phyloP scores from a whole-genome alignment of 37 sponge, comb jelly and placozoan species.

The Trichoplax adhaerens region DNA sequence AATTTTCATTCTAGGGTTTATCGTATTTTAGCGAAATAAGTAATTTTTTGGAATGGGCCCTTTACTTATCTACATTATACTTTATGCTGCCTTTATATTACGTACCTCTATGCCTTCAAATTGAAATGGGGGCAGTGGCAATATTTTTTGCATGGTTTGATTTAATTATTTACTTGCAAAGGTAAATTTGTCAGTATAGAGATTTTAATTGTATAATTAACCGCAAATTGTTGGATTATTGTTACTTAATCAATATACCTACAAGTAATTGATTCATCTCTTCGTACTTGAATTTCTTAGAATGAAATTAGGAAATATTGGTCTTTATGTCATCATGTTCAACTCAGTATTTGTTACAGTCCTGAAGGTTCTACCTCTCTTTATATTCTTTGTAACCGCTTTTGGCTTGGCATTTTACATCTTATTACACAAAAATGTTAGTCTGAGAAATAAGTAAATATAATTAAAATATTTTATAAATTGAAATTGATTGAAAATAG shows the following conservation, averaged over 20 bases:
- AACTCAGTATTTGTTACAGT: constrained; percentile 27
- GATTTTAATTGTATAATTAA: too few species aligned
- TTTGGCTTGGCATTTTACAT: constrained; percentile 52
- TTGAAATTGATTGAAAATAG: not conserved
- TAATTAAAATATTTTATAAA: constrained; percentile 9
- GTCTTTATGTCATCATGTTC: constrained; percentile 76
- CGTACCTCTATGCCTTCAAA: too few species aligned
- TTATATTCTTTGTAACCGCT: constrained; percentile 36
- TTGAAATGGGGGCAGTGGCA: constrained; percentile 49
- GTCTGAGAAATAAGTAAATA: too few species aligned
- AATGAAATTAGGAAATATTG: not conserved
- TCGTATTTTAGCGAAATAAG: too few species aligned
- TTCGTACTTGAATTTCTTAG: too few species aligned
- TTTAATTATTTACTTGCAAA: constrained; percentile 33
- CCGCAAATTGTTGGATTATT: too few species aligned
- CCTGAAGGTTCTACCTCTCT: constrained; percentile 18
- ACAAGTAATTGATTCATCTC: too few species aligned
- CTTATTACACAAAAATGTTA: constrained; percentile 14
- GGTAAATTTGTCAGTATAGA: constrained; percentile 7
- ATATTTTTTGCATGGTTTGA: constrained; percentile 63
- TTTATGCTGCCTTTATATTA: too few species aligned
- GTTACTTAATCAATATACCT: too few species aligned
- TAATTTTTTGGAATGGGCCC: too few species aligned
- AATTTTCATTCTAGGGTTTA: too few species aligned
- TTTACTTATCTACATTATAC: too few species aligned